A percentile compares a stretch with the other conserved stretches of the same genome.
Conservation (phyloP, 2,888 invertebrate species). For the Agrilus biguttatus region DNA sequence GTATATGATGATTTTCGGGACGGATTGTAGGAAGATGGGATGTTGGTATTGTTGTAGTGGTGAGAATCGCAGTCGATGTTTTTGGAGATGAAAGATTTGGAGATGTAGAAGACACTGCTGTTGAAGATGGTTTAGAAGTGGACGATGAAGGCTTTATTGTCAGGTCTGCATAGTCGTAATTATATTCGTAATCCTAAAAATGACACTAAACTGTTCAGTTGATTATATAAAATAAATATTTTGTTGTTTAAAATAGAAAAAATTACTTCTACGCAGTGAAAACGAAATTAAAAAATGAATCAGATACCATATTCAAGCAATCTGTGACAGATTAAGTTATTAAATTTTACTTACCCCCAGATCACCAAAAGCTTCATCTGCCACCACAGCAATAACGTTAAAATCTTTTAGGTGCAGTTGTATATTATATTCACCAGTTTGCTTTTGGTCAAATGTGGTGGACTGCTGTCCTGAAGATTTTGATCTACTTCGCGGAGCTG, state of each 20-base stretch:
- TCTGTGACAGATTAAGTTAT: too few relatives aligned
- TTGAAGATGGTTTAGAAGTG: constrained; percentile 9
- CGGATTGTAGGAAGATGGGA: too few relatives aligned
- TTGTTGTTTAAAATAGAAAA: not conserved
- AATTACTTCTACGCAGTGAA: too few relatives aligned
- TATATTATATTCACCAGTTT: constrained; percentile 65
- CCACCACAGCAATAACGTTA: constrained; percentile 53
- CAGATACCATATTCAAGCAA: too few relatives aligned
- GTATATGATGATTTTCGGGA: too few relatives aligned
- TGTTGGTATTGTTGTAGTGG: constrained; percentile 5
- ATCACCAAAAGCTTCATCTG: constrained; percentile 41
- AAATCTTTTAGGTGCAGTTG: constrained; percentile 67
- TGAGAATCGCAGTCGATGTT: constrained; percentile 2
- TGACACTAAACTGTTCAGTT: not conserved
- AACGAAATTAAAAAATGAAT: too few relatives aligned
- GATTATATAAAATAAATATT: not conserved
- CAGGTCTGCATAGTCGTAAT: constrained; percentile 58
- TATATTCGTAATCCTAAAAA: constrained; percentile 59
- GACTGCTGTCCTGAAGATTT: constrained; percentile 9
- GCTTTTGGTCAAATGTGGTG: constrained; percentile 51
- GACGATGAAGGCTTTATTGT: constrained; percentile 45
- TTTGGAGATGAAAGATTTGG: constrained; percentile 5
- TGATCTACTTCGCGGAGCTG: constrained; percentile 2
- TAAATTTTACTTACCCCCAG: constrained; percentile 38
- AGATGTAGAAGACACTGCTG: constrained; percentile 8